Evolutionary conservation across 2,797 vertebrate genomes (phyloP), one percentile per base, ranked within the genome.

Genomic region (Brotula barbata): DNA sequence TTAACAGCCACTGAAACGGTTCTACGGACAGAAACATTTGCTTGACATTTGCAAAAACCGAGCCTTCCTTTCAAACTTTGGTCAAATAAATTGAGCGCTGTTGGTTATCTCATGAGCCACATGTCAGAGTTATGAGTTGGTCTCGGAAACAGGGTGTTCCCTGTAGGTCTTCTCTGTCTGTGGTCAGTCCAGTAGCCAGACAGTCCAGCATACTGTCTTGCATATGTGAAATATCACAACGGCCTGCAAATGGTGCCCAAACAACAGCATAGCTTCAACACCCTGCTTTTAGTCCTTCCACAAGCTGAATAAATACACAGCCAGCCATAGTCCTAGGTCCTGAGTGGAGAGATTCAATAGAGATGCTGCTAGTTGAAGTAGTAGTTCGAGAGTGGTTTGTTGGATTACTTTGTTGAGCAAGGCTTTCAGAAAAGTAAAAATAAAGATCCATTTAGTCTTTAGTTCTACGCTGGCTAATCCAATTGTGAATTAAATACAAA

Each of bases 291-390:
- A 80, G 69, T 69, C 75, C 78, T 64, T 72, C 75, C 69, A 63
- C 86, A 82, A 88, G 87, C 86, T 89, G 88, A 87, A 79, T 80
- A 87, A 88, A 90, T 44, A 88, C 68, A 70, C 49, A 55, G 48
- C 22, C 54, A 75, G 64, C 59, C 68, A 54, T 43, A 25, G 13
- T 42, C 63, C 20, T n/a, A 25, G 47, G 70, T 33, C 58, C 31
- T 64, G 22, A 52, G 58, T 10, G 20, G 43, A 21, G 45, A 70
- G 53, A 64, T 63, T 68, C 40, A 58, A 57, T 49, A 61, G 64
- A 63, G 14, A 57, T 64, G 48, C 45, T 50, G 62, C 52, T 45
- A 20, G 41, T 21, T 60, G n/a, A 45, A 48, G 44, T 17, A 48
- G 44, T 17, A 44, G 42, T 56, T 17, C n/a, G 45, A 57, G 19